Evolutionary conservation across 2,888 invertebrate species (phyloP).

Genomic region (Agrochola litura): DNA sequence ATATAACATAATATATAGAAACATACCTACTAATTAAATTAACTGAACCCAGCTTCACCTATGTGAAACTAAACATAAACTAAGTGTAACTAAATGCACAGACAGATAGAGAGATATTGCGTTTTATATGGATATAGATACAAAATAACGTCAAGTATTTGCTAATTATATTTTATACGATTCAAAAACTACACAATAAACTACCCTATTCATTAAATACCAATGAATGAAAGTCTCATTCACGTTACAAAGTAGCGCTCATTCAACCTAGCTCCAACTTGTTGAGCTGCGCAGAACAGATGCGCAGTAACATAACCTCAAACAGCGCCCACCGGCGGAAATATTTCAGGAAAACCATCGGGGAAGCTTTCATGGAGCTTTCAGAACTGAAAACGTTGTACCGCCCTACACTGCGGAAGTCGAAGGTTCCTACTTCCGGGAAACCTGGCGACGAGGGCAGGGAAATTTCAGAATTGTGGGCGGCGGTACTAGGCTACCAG

Average conservation of each 20-base stretch:
- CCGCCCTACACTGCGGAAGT: conserved; percentile 85
- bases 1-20: background rate
- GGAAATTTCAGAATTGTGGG: conserved; percentile 89
- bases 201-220: background rate
- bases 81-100: background rate
- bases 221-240: conserved; percentile 25
- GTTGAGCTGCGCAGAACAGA: conserved; percentile 75
- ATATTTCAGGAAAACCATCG: conserved; percentile 27
- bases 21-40: background rate
- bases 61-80: background rate
- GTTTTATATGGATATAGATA: background rate
- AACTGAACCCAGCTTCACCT: background rate
- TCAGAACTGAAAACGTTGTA: conserved; percentile 61
- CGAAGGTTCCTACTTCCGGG: conserved; percentile 81
- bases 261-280: conserved; percentile 45
- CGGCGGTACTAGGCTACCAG: conserved; percentile 84
- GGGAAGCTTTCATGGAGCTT: conserved; percentile 40
- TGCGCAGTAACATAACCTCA: conserved; percentile 75
- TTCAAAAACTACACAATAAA: background rate
- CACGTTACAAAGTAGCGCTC: background rate
- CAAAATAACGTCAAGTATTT: background rate
- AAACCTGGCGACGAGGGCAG: conserved; percentile 86
- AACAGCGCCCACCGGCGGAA: conserved; percentile 12
- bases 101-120: background rate
- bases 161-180: background rate